These are phyloP conservation scores for Fragum whitleyi DNA, from an alignment of 2,888 invertebrate genomes.

Conservation along the genomic window DNA sequence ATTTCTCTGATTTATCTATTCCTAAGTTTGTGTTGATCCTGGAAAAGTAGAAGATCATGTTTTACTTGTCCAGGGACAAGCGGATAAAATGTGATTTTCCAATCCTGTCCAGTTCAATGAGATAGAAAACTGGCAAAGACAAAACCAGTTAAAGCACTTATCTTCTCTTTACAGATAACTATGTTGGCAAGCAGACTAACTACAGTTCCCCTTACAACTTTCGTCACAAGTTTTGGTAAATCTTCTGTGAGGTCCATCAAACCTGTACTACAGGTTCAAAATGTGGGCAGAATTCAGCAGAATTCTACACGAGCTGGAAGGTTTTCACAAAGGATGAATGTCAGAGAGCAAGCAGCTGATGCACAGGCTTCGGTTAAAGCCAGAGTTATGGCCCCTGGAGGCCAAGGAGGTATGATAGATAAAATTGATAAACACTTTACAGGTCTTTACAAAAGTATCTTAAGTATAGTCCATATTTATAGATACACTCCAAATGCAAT, in stretches of 20 bases:
- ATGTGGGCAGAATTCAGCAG: constrained; percentile 62
- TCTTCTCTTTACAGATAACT: background rate
- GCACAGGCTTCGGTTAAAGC: constrained; percentile 89
- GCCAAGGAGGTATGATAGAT: constrained; percentile 83
- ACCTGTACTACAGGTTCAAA: constrained; percentile 34
- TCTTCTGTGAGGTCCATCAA: constrained; percentile 30
- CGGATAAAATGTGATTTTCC: too few species aligned
- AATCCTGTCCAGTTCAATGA: too few species aligned
- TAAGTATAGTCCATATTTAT: too few species aligned
- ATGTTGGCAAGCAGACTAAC: constrained; percentile 54
- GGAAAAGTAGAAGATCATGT: too few species aligned
- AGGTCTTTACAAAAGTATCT: too few species aligned
- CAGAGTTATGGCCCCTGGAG: constrained; percentile 91
- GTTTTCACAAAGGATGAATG: constrained; percentile 48
- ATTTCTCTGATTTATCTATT: too few species aligned
- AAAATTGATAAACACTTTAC: too few species aligned
- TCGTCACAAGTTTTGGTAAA: constrained; percentile 42
- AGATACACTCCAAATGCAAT: too few species aligned
- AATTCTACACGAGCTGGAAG: constrained; percentile 67
- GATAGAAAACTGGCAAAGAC: too few species aligned
- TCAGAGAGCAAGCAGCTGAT: constrained; percentile 35
- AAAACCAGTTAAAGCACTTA: too few species aligned
- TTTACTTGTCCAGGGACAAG: too few species aligned
- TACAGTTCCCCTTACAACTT: constrained; percentile 49
- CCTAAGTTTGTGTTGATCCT: too few species aligned